Conservation (phyloP, 2,113 vertebrate genomes). For the Zosterops lateralis region DNA sequence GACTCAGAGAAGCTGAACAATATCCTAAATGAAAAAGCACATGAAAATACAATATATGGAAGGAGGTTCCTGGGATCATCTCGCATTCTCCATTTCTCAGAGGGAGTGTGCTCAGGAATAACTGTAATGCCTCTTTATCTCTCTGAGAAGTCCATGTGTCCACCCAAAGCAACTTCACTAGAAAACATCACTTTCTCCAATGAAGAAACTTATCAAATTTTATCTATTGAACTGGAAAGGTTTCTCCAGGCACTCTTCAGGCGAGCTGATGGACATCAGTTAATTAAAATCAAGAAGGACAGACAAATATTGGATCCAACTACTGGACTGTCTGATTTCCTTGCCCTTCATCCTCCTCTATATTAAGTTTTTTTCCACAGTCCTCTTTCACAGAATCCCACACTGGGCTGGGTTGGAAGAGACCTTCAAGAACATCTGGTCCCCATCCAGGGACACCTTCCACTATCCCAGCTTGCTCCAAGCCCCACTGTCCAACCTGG, state of each 20-base stretch:
- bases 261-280: background rate
- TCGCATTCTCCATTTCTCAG: background rate
- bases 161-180: background rate
- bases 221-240: background rate
- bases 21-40: background rate
- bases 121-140: background rate
- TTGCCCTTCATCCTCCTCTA: background rate
- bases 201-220: background rate
- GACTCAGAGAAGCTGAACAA: background rate
- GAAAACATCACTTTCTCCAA: background rate
- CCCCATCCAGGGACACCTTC: background rate
- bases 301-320: background rate
- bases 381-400: background rate
- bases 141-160: background rate
- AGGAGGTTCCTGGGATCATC: background rate
- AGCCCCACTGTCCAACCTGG: rapidly evolving
- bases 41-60: background rate
- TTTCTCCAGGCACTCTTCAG: background rate
- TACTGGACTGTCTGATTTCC: background rate
- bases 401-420: background rate
- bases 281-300: background rate
- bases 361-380: background rate
- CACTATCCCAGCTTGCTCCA: background rate
- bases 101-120: background rate
- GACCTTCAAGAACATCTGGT: rapidly evolving